These are phyloP conservation scores for Leucania comma DNA, from an alignment of 2,888 invertebrate genomes.

Conservation along the genomic window DNA sequence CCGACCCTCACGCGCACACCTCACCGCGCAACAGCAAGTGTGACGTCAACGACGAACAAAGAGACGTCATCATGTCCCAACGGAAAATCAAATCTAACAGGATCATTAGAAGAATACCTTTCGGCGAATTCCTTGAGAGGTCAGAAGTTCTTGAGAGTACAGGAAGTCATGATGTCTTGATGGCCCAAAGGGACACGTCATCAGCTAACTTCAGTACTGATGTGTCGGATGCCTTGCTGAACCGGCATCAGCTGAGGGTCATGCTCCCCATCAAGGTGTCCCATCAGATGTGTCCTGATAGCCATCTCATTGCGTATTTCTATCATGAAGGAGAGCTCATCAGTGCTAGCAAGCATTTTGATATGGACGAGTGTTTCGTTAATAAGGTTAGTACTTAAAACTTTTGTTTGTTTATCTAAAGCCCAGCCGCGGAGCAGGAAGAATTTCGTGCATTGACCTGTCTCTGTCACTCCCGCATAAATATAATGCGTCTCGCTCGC, in stretches of 20 bases:
- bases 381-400: slow-evolving; percentile 85
- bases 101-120: neutral
- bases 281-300: slow-evolving; percentile 89
- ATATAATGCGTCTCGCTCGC: too few species aligned
- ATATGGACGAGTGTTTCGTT: slow-evolving; percentile 90
- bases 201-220: slow-evolving; percentile 62
- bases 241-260: slow-evolving; percentile 78
- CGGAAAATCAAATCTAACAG: neutral
- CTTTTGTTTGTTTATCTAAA: neutral
- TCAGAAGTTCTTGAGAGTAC: neutral
- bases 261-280: slow-evolving; percentile 85
- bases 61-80: slow-evolving; percentile 32
- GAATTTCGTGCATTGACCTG: too few species aligned
- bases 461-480: too few species aligned
- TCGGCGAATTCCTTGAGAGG: neutral
- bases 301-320: slow-evolving; percentile 90
- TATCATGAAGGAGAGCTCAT: slow-evolving; percentile 90
- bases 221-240: slow-evolving; percentile 76
- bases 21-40: slow-evolving; percentile 76
- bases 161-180: slow-evolving; percentile 36
- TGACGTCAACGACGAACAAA: slow-evolving; percentile 45
- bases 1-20: slow-evolving; percentile 73
- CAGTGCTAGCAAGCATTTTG: slow-evolving; percentile 89
- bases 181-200: slow-evolving; percentile 38
- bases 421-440: too few species aligned